phyloP scores from a whole-genome alignment of 2,888 invertebrate species.

The Campoplex nolae region DNA sequence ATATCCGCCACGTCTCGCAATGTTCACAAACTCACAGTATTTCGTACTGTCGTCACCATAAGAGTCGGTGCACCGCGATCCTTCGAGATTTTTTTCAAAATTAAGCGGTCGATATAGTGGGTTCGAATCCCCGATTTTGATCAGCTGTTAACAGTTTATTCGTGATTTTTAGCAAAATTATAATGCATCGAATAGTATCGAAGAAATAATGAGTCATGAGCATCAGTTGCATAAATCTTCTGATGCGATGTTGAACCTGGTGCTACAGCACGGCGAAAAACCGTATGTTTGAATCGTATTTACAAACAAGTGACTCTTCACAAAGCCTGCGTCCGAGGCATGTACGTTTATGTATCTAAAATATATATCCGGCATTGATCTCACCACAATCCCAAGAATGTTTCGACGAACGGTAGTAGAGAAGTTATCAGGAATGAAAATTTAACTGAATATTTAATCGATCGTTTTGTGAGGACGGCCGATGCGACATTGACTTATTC shows the following conservation, averaged over 20 bases:
- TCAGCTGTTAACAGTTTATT: too few species aligned
- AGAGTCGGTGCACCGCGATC: slow-evolving; percentile 12
- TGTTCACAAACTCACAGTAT: slow-evolving; percentile 41
- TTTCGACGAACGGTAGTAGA: neutral
- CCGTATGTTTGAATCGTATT: neutral
- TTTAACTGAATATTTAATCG: slow-evolving; percentile 52
- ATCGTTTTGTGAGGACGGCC: slow-evolving; percentile 59
- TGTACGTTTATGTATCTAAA: neutral
- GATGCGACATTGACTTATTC: slow-evolving; percentile 63
- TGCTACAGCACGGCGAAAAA: neutral
- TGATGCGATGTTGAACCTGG: neutral
- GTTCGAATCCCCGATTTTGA: neutral
- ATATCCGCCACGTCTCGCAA: slow-evolving; percentile 71
- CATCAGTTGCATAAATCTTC: neutral
- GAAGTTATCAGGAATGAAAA: neutral
- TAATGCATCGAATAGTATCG: neutral
- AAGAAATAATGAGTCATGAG: neutral
- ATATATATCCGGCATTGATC: slow-evolving; percentile 25
- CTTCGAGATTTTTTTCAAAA: neutral
- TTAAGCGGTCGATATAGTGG: neutral
- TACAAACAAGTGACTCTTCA: neutral
- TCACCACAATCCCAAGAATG: neutral
- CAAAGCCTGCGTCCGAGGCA: neutral
- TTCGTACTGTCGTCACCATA: slow-evolving; percentile 1
- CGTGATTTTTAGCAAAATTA: neutral